Base-by-base conservation (phyloP, 1,140 invertebrate species). In the Sinella curviseta region DNA sequence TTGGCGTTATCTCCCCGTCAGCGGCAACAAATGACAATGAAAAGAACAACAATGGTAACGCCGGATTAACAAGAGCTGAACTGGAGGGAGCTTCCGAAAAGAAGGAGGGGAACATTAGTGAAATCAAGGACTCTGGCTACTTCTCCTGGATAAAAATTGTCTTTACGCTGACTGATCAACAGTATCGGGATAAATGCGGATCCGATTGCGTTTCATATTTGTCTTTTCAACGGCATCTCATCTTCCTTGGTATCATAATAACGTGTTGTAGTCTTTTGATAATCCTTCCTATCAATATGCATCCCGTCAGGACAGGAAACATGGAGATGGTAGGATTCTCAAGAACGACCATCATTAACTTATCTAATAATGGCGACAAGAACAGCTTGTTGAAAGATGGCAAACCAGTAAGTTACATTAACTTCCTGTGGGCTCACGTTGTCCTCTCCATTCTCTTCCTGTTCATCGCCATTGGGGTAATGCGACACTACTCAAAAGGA, bases 121-220 rank as follows among this genome's bases (percentile, higher is more conserved):
- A 70, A 33, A 70, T 70, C 31, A 33, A 2, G 14, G 65, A 70
- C 24, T 1, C 12, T 33, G 65, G 65, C n/a, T 70, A 70, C 65
- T 70, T 70, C n/a, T 4, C 65, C 8, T 70, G 65, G 65, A 70
- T 70, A 12, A 70, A 33, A 70, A 31, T 70, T 30, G 30, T 33
- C 24, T n/a, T 60, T 60, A 60, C 12, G 14, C 24, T 60, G 24
- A n/a, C 57, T 3, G 57, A 60, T 3, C 57, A 60, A 31, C 26
- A 70, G 31, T 70, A 70, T n/a, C 65, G 8, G 12, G 65, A 70
- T 31, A 70, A 14, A 70, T 33, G 65, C n/a, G 65, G 96, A 0
- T 92, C 92, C 0, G 96, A 98, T 90, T 96, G 96, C 4, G 90
- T 96, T 12, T 93, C 97, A 86, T 98, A 98, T 85, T 88, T 98